phyloP scores from a whole-genome alignment of 1,140 invertebrate genomes.

The Notospermus geniculatus region DNA sequence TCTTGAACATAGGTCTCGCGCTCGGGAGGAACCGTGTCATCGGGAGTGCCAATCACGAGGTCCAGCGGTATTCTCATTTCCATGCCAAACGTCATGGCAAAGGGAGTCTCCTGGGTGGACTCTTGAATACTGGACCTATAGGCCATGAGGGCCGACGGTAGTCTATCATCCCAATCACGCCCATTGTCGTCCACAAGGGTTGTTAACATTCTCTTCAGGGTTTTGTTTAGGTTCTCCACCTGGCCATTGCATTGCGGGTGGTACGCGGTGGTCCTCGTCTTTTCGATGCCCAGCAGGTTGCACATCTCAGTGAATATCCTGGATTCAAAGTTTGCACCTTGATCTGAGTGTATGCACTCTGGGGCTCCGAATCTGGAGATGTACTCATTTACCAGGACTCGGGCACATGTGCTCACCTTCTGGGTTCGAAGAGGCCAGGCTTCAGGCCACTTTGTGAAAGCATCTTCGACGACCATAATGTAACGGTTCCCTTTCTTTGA shows the following conservation, averaged over 20 bases:
- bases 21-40: background rate
- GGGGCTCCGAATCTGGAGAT: conserved; percentile 24
- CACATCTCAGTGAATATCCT: conserved; percentile 23
- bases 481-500: conserved; percentile 27
- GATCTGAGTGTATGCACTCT: conserved; percentile 18
- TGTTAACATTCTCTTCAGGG: conserved; percentile 27
- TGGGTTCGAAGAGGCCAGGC: conserved; percentile 28
- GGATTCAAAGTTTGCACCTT: conserved; percentile 28
- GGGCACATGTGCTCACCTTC: conserved; percentile 15
- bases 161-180: conserved; percentile 32
- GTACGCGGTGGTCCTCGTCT: conserved; percentile 26
- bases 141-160: conserved; percentile 24
- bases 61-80: conserved; percentile 1
- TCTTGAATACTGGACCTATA: conserved; percentile 11
- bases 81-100: background rate
- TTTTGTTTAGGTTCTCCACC: conserved; percentile 29
- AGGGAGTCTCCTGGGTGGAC: conserved; percentile 5
- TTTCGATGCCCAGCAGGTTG: conserved; percentile 21
- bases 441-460: conserved; percentile 34
- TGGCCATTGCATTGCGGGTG: conserved; percentile 36
- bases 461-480: conserved; percentile 26
- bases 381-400: conserved; percentile 19
- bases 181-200: conserved; percentile 27
- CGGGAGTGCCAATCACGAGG: background rate
- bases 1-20: background rate